Conservation (phyloP, 1,140 invertebrate genomes). For the Pantala flavescens region DNA sequence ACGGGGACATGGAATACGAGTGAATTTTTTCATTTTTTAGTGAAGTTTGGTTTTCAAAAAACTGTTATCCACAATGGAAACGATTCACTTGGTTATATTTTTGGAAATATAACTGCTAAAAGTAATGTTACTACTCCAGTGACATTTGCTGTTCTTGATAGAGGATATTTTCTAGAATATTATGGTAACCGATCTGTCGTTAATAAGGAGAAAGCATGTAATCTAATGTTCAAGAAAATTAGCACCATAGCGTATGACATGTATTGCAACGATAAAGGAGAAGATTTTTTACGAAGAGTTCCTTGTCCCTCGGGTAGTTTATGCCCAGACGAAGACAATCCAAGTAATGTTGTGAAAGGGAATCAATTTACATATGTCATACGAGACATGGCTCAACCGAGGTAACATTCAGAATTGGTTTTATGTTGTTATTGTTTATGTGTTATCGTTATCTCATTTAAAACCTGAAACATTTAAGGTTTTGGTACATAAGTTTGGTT, state of each 20-base stretch:
- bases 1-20: conserved; percentile 52
- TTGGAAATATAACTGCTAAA: conserved; percentile 79
- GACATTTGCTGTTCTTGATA: conserved; percentile 77
- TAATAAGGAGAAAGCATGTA: conserved; percentile 59
- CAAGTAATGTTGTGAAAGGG: conserved; percentile 70
- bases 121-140: conserved; percentile 52
- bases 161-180: conserved; percentile 76
- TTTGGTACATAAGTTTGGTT: conserved; percentile 92
- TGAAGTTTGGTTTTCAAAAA: conserved; percentile 95
- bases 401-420: conserved; percentile 42
- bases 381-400: conserved; percentile 74
- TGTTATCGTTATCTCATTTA: not conserved
- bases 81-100: conserved; percentile 85
- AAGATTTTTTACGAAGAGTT: conserved; percentile 79
- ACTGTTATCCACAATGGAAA: conserved; percentile 71
- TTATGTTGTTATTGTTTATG: conserved; percentile 11
- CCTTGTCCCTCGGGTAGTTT: conserved; percentile 68
- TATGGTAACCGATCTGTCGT: conserved; percentile 60
- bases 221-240: conserved; percentile 74
- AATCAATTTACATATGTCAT: conserved; percentile 92
- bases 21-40: conserved; percentile 82
- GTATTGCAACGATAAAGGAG: conserved; percentile 65
- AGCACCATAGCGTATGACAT: conserved; percentile 73
- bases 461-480: conserved; percentile 44
- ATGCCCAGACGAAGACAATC: conserved; percentile 78